Evolutionary conservation across 2,113 vertebrate species (phyloP).

Genomic region (Struthio camelus): DNA sequence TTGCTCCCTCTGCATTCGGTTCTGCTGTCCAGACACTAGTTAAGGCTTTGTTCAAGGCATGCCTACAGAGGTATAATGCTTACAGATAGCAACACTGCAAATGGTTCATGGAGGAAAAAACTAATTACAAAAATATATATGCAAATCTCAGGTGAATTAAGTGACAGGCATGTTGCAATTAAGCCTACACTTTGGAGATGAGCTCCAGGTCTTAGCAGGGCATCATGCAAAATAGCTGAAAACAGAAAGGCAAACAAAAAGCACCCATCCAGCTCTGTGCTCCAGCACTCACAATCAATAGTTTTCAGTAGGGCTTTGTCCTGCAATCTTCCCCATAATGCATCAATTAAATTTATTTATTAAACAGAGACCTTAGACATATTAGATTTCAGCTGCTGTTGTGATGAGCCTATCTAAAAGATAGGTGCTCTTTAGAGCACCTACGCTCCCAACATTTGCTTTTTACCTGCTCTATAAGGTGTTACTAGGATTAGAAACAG

Average conservation of each 20-base stretch:
- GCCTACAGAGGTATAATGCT: not conserved
- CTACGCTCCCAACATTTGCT: not conserved
- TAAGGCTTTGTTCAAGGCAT: not conserved
- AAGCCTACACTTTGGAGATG: not conserved
- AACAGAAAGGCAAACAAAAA: not conserved
- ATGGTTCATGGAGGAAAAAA: not conserved
- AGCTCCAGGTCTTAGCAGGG: not conserved
- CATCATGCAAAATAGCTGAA: not conserved
- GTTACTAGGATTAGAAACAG: not conserved
- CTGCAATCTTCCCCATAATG: not conserved
- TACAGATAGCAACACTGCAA: not conserved
- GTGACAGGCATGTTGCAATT: not conserved
- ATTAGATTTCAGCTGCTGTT: not conserved
- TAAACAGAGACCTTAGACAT: not conserved
- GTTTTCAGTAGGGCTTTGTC: not conserved
- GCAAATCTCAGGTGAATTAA: slow-evolving; percentile 13
- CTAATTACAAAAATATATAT: not conserved
- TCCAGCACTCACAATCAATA: not conserved
- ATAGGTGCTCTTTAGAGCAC: not conserved
- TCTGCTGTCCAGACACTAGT: not conserved
- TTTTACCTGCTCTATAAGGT: not conserved
- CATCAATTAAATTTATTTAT: not conserved
- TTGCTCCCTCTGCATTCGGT: not conserved
- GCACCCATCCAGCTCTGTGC: not conserved
- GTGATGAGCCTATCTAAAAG: not conserved